Percentiles rank a stretch among this genome's conserved stretches.
Conservation (phyloP, 2,113 vertebrate species). For the Gadus macrocephalus region DNA sequence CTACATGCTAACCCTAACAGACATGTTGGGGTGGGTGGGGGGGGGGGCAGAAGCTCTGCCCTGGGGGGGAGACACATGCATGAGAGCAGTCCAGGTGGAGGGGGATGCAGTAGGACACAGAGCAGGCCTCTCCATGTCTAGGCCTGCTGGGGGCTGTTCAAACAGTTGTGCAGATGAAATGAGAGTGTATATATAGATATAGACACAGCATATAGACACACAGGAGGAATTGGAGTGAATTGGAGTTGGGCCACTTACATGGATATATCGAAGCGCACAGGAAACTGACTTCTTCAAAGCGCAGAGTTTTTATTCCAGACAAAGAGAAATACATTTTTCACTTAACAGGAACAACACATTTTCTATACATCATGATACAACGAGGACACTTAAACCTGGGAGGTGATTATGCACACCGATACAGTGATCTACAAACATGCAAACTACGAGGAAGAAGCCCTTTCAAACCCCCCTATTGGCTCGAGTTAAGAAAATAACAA, state of each 20-base stretch:
- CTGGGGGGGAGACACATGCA: no score
- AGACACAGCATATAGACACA: conserved; percentile 48
- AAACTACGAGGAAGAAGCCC: not conserved
- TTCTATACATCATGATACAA: conserved; percentile 16
- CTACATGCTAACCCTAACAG: no score
- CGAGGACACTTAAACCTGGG: not conserved
- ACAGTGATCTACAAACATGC: not conserved
- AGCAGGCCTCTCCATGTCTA: conserved; percentile 36
- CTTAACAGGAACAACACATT: conserved; percentile 38
- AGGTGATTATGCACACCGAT: not conserved
- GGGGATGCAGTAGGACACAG: conserved; percentile 32
- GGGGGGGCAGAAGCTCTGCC: conserved; percentile 25
- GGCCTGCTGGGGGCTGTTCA: conserved; percentile 37
- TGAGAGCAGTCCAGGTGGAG: no score
- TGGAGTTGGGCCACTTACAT: conserved; percentile 65
- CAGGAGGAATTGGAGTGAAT: conserved; percentile 32
- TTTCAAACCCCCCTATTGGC: not conserved
- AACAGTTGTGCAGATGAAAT: conserved; percentile 39
- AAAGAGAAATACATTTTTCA: conserved; percentile 62
- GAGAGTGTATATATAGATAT: conserved; percentile 30
- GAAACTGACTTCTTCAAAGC: conserved; percentile 67
- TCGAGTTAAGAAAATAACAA: not conserved
- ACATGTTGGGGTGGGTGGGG: no score
- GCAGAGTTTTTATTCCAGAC: conserved; percentile 72
- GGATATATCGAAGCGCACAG: conserved; percentile 57